These are phyloP conservation scores for Spea hammondii DNA, from an alignment of 2,797 vertebrate genomes.

Conservation along the genomic window DNA sequence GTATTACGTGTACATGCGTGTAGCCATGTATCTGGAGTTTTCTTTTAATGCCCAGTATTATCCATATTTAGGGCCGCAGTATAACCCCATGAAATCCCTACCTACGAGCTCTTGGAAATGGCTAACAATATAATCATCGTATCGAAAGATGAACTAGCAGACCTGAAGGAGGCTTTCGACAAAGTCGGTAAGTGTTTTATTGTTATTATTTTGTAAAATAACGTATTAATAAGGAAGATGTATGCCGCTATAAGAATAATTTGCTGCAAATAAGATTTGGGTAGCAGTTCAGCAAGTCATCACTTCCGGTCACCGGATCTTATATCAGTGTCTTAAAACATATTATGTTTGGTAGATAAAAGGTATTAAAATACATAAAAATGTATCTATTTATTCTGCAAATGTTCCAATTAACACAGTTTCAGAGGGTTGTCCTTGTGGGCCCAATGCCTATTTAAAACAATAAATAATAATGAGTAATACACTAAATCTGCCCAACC, in stretches of 20 bases:
- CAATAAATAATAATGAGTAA: too few relatives aligned
- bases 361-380: too few relatives aligned
- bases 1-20: not conserved
- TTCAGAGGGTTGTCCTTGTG: too few relatives aligned
- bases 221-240: not conserved
- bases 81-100: slow-evolving; percentile 47
- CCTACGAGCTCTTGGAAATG: slow-evolving; percentile 66
- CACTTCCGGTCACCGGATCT: too few relatives aligned
- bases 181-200: slow-evolving; percentile 80
- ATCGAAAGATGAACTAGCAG: slow-evolving; percentile 88
- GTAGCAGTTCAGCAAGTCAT: too few relatives aligned
- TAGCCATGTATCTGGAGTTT: not conserved
- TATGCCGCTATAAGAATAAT: not conserved
- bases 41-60: not conserved
- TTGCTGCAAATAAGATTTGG: not conserved
- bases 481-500: too few relatives aligned
- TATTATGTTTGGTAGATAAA: too few relatives aligned
- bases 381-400: too few relatives aligned
- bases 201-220: not conserved
- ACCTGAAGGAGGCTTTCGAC: slow-evolving; percentile 87
- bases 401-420: too few relatives aligned
- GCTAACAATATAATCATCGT: slow-evolving; percentile 85
- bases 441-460: too few relatives aligned
- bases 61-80: slow-evolving; percentile 50
- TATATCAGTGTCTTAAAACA: too few relatives aligned